These are phyloP conservation scores for Lordiphosa clarofinis DNA, from an alignment of 1,140 invertebrate species.

Conservation along the genomic window DNA sequence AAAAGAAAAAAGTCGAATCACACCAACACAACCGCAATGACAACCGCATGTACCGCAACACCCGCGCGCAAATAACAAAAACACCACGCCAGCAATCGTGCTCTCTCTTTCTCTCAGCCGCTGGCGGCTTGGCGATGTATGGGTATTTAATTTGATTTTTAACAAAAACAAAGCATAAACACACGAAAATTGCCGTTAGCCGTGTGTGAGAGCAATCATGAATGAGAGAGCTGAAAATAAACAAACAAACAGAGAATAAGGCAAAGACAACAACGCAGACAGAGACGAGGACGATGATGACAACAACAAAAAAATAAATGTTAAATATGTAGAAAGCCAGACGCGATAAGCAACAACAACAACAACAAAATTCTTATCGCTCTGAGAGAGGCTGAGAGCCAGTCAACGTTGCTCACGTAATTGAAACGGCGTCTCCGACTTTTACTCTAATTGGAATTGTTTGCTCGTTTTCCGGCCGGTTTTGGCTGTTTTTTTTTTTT, in stretches of 20 bases:
- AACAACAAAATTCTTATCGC: constrained; percentile 4
- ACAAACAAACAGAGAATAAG: constrained; percentile 7
- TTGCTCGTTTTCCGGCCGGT: constrained; percentile 67
- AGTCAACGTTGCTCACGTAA: constrained; percentile 44
- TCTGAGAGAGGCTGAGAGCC: constrained; percentile 1
- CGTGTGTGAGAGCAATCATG: neutral
- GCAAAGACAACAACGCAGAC: constrained; percentile 6
- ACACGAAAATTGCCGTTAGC: constrained; percentile 10
- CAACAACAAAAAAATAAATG: neutral
- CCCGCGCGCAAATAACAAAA: neutral
- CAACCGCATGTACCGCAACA: neutral
- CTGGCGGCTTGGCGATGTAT: neutral
- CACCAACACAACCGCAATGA: constrained; percentile 5
- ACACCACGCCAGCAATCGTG: neutral
- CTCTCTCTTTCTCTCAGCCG: neutral
- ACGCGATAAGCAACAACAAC: constrained; percentile 4
- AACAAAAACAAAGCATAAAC: constrained; percentile 12
- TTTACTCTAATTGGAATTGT: constrained; percentile 71
- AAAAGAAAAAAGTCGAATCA: constrained; percentile 54
- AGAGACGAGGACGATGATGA: neutral
- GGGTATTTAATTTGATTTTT: constrained; percentile 3
- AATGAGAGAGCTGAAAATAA: constrained; percentile 5
- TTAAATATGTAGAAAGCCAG: neutral
- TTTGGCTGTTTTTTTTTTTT: constrained; percentile 42
- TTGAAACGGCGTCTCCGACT: constrained; percentile 31